Base-by-base conservation (phyloP, 1,140 invertebrate species). In the Orussus abietinus region DNA sequence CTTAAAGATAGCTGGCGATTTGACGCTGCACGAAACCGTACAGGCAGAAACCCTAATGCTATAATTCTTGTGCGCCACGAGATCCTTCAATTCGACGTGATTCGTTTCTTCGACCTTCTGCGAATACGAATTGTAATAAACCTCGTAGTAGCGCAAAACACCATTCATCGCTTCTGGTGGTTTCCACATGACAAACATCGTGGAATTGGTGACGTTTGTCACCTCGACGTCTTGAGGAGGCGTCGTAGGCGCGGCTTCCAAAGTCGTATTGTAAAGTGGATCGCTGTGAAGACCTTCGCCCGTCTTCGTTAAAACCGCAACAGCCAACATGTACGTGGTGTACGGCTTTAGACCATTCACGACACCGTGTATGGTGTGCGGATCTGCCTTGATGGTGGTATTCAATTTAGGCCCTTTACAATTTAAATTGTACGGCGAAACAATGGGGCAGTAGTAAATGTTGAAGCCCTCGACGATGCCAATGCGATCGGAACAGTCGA, bases 321-420 rank as follows among this genome's bases (percentile, higher is more conserved):
- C 77, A 3, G 76, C 77, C 5, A 93, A 71, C 56, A 77, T 81
- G 59, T 94, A 94, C 1, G 82, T 82, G 4, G 84, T 88, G 57
- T 82, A 92, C 3, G 90, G 88, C 40, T 78, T 77, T 20, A 94
- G 64, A 20, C 71, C 64, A 2, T 53, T 47, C 0, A 77, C 60
- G 9, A 59, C 51, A 3, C 65, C 74, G 30, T 63, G 61, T 19
- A 64, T 70, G 5, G 60, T 67, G 4, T 51, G 47, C 3, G 65
- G 49, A 41, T 71, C 64, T 0, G 62, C 69, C 21, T 69, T 71
- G 21, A 82, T 75, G 7, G 75, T 80, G 0, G 64, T 72, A 19
- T 72, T 74, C 11, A 62, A 53, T 36, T 66, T 59, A 1, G 58
- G 47, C 47, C 68, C 66, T 59, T 71, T 72, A 46, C 77, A 77